These are phyloP conservation scores for Spea hammondii DNA, from an alignment of 2,797 vertebrate species.

Conservation along the genomic window DNA sequence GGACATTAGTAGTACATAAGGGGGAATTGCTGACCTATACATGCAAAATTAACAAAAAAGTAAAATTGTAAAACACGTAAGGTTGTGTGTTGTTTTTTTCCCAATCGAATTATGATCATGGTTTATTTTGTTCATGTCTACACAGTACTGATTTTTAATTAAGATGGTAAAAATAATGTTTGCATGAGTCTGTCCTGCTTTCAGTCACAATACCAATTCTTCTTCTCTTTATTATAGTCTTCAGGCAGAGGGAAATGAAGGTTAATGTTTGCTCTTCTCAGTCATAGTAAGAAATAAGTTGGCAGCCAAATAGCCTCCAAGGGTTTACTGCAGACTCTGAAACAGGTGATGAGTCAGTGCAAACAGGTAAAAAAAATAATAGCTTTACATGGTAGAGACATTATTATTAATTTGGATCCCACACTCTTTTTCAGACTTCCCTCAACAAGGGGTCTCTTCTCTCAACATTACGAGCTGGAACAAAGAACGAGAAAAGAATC, in stretches of 20 bases:
- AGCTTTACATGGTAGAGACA: not conserved
- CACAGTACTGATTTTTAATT: constrained; percentile 8
- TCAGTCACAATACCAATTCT: not conserved
- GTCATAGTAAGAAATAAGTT: not conserved
- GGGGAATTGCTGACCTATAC: too few species aligned
- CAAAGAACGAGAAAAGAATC: too few species aligned
- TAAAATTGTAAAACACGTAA: too few species aligned
- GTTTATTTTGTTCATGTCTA: not conserved
- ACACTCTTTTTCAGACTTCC: too few species aligned
- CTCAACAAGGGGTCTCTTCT: too few species aligned
- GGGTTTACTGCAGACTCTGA: not conserved
- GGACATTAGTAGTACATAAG: too few species aligned
- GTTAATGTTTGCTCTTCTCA: constrained; percentile 35
- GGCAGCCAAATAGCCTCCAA: constrained; percentile 5
- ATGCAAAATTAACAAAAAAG: too few species aligned
- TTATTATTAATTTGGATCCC: too few species aligned
- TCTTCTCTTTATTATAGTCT: constrained; percentile 28
- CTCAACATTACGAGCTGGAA: too few species aligned
- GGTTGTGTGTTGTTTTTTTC: too few species aligned
- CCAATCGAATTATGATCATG: too few species aligned
- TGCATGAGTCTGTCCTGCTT: not conserved
- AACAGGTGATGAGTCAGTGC: not conserved
- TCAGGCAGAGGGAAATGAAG: constrained; percentile 25
- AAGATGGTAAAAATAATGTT: not conserved
- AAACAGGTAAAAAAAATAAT: not conserved